phyloP scores from a whole-genome alignment of 2,113 vertebrate genomes.

The Zosterops hypoxanthus region DNA sequence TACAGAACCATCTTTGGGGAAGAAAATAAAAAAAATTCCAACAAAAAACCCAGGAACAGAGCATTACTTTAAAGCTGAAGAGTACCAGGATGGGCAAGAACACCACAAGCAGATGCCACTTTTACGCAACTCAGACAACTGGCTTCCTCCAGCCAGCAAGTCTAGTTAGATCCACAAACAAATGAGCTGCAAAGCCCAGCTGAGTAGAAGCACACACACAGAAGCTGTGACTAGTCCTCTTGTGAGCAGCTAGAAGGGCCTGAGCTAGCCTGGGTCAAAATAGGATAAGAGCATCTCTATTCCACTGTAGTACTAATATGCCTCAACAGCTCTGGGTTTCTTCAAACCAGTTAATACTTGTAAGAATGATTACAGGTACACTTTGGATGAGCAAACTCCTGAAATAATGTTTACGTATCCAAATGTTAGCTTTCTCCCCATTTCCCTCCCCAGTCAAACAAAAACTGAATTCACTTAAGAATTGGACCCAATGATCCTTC shows the following conservation, averaged over 20 bases:
- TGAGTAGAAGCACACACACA: background rate
- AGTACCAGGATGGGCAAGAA: background rate
- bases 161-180: background rate
- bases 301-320: background rate
- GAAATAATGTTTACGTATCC: background rate
- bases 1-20: background rate
- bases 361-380: background rate
- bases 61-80: background rate
- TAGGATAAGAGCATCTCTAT: background rate
- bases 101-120: background rate
- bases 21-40: no score
- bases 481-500: background rate
- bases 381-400: background rate
- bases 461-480: background rate
- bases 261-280: background rate
- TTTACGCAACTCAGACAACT: no score
- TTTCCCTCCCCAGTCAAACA: background rate
- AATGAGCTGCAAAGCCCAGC: background rate
- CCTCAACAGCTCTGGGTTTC: background rate
- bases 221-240: background rate
- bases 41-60: background rate
- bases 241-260: background rate
- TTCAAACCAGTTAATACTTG: background rate
- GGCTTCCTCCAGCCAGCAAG: background rate
- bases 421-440: background rate